Conservation (phyloP, 2,888 invertebrate species). For the Salpingus planirostris region DNA sequence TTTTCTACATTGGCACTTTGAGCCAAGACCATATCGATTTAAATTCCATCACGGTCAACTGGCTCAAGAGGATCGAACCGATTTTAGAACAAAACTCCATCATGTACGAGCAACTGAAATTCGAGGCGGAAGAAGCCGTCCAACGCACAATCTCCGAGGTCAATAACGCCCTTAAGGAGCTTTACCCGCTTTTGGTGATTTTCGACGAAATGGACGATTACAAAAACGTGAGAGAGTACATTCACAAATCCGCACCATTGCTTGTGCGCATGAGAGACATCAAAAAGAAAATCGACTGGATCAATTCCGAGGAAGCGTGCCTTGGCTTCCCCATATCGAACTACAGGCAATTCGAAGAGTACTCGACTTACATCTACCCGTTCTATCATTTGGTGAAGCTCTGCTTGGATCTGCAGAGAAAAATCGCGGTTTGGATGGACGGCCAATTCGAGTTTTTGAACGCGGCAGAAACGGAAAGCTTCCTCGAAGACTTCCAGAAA, state of each 20-base stretch:
- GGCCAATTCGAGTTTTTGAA: slow-evolving; percentile 85
- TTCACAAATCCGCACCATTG: slow-evolving; percentile 65
- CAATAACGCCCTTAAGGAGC: slow-evolving; percentile 59
- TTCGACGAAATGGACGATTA: slow-evolving; percentile 81
- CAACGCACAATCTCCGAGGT: slow-evolving; percentile 59
- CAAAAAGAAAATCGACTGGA: slow-evolving; percentile 71
- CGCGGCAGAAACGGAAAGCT: slow-evolving; percentile 65
- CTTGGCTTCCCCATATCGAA: slow-evolving; percentile 71
- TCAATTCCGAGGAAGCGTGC: slow-evolving; percentile 80
- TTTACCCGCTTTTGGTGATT: slow-evolving; percentile 65
- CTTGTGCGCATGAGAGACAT: slow-evolving; percentile 67
- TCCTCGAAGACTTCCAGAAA: slow-evolving; percentile 70
- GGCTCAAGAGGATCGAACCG: slow-evolving; percentile 72
- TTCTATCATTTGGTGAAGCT: slow-evolving; percentile 62
- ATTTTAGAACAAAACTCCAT: slow-evolving; percentile 74
- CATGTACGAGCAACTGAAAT: slow-evolving; percentile 72
- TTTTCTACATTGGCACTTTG: slow-evolving; percentile 71
- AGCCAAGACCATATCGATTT: slow-evolving; percentile 65
- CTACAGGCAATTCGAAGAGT: slow-evolving; percentile 71
- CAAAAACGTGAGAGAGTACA: slow-evolving; percentile 67
- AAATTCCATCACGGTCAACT: slow-evolving; percentile 74
- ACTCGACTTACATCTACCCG: slow-evolving; percentile 62
- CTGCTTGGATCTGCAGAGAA: slow-evolving; percentile 67
- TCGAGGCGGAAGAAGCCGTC: slow-evolving; percentile 75
- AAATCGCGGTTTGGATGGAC: slow-evolving; percentile 83